phyloP scores from a whole-genome alignment of 2,888 invertebrate species.

The Hyposoter dolosus region DNA sequence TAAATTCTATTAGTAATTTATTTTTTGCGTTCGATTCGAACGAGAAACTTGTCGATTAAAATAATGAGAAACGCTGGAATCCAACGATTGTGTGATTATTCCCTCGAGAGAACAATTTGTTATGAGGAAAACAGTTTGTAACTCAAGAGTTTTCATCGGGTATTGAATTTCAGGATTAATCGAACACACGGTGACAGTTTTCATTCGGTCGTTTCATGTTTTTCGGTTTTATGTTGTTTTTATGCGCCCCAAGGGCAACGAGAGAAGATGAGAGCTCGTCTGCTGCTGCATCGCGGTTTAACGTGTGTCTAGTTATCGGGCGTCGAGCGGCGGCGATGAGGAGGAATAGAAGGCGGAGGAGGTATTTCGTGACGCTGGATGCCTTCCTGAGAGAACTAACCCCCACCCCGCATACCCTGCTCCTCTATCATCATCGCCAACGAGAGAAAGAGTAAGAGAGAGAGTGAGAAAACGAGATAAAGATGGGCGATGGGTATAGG shows the following conservation, averaged over 20 bases:
- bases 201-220: slow-evolving; percentile 13
- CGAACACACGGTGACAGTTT: slow-evolving; percentile 3
- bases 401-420: slow-evolving; percentile 54
- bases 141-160: not conserved
- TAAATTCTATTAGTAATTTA: not conserved
- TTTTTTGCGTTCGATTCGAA: not conserved
- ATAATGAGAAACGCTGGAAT: not conserved
- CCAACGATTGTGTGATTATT: not conserved
- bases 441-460: slow-evolving; percentile 67
- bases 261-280: slow-evolving; percentile 42
- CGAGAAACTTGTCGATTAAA: not conserved
- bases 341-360: slow-evolving; percentile 60
- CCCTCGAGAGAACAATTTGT: not conserved
- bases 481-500: slow-evolving; percentile 70
- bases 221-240: slow-evolving; percentile 11
- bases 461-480: slow-evolving; percentile 45
- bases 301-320: slow-evolving; percentile 45
- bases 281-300: slow-evolving; percentile 38
- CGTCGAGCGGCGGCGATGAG: slow-evolving; percentile 54
- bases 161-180: not conserved
- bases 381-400: slow-evolving; percentile 62
- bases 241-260: slow-evolving; percentile 20
- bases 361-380: slow-evolving; percentile 58
- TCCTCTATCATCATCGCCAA: slow-evolving; percentile 58
- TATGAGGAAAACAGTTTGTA: not conserved